These are phyloP conservation scores for Hippolais icterina DNA, from an alignment of 2,113 vertebrate genomes.

Conservation along the genomic window DNA sequence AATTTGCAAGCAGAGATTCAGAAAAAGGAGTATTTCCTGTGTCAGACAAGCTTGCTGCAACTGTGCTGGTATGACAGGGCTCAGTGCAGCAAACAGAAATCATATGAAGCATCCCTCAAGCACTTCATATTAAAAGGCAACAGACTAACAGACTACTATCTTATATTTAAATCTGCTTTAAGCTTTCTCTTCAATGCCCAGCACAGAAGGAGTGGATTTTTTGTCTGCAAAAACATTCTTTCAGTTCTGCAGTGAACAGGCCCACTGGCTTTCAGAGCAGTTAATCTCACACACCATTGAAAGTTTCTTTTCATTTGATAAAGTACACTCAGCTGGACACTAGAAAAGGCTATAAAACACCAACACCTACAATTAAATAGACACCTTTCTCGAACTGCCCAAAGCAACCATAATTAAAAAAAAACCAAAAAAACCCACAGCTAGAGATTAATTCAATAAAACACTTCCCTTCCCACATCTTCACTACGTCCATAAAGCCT, in stretches of 20 bases:
- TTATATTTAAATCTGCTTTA: slow-evolving; percentile 14
- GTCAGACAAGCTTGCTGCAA: not conserved
- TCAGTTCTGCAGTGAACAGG: not conserved
- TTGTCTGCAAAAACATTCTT: not conserved
- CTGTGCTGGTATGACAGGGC: not conserved
- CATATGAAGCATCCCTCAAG: not conserved
- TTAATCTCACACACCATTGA: not conserved
- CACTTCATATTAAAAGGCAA: not conserved
- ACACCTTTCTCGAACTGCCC: not conserved
- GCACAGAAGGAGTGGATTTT: not conserved
- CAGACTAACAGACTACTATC: not conserved
- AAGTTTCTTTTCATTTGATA: slow-evolving; percentile 4
- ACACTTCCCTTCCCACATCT: not conserved
- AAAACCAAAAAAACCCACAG: not conserved
- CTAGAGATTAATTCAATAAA: not conserved
- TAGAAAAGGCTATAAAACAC: not conserved
- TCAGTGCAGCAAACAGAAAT: not conserved
- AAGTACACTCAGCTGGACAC: not conserved
- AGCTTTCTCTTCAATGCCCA: not conserved
- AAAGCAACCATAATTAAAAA: not conserved
- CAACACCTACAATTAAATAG: not conserved
- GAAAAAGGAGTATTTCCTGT: not conserved
- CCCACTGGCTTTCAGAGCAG: not conserved
- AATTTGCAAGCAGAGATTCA: not conserved
- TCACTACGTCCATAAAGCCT: not conserved